Conservation (phyloP, 2,888 invertebrate species). For the Aspidapion aeneum region DNA sequence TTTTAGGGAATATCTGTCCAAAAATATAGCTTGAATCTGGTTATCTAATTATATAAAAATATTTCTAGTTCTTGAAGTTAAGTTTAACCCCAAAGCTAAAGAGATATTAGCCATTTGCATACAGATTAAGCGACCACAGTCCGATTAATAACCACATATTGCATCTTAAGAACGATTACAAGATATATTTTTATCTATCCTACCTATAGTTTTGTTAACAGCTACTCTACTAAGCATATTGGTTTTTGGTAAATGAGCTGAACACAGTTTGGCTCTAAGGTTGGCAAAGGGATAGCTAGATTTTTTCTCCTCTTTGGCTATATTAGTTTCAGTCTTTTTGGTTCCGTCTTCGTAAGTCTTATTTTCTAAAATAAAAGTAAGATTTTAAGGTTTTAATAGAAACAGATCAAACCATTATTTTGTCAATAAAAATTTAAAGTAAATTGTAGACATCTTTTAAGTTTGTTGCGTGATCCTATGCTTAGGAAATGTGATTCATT, state of each 20-base stretch:
- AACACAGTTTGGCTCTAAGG: conserved; percentile 48
- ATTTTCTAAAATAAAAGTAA: conserved; percentile 23
- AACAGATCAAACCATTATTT: no score
- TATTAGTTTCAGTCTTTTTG: conserved; percentile 45
- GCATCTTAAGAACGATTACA: neutral
- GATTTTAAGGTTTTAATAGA: no score
- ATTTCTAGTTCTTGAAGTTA: no score
- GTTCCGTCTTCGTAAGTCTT: conserved; percentile 38
- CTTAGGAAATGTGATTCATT: no score
- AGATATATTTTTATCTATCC: neutral
- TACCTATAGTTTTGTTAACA: conserved; percentile 46
- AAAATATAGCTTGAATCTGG: no score
- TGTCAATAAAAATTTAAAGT: neutral
- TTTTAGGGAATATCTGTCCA: no score
- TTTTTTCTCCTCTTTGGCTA: conserved; percentile 43
- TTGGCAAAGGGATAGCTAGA: conserved; percentile 46
- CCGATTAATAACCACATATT: no score
- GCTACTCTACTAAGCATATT: conserved; percentile 46
- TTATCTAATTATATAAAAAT: no score
- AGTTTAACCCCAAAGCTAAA: no score
- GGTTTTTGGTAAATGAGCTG: conserved; percentile 48
- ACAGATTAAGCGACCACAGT: no score
- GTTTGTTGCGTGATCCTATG: no score
- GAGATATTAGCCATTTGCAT: no score
- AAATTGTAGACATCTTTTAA: neutral